Conservation (phyloP, 2,888 invertebrate species). For the Apomyelois bistriatella region DNA sequence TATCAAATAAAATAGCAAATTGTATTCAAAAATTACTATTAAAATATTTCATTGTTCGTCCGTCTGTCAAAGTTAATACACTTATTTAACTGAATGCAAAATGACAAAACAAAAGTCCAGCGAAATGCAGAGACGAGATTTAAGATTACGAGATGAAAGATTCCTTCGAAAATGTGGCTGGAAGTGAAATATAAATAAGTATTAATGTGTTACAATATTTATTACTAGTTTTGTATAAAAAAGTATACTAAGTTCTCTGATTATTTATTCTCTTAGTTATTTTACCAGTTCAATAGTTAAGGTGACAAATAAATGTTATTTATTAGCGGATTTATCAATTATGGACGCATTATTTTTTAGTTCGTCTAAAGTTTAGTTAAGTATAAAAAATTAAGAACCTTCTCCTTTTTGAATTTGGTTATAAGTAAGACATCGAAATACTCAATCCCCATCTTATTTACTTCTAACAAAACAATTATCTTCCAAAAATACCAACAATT, state of each 20-base stretch:
- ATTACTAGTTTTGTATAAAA: too few relatives aligned
- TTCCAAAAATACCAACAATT: neutral
- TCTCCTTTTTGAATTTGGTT: too few relatives aligned
- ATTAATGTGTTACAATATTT: neutral
- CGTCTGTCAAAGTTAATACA: neutral
- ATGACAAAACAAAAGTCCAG: neutral
- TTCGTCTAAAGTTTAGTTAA: too few relatives aligned
- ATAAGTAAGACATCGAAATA: too few relatives aligned
- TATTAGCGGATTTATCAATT: too few relatives aligned
- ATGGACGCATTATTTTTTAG: too few relatives aligned
- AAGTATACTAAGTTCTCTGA: too few relatives aligned
- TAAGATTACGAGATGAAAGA: neutral
- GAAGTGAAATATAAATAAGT: neutral
- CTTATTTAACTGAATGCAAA: neutral
- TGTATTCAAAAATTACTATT: neutral
- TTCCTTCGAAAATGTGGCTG: neutral
- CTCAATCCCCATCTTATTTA: neutral
- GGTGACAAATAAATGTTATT: too few relatives aligned
- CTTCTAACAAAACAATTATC: neutral
- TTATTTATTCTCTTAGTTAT: too few relatives aligned
- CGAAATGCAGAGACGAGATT: too few relatives aligned
- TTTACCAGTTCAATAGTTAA: too few relatives aligned
- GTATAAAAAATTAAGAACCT: too few relatives aligned
- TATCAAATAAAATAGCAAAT: neutral
- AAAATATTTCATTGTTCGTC: neutral